Base-by-base conservation (phyloP, 2,113 vertebrate species). In the Guaruba guarouba region DNA sequence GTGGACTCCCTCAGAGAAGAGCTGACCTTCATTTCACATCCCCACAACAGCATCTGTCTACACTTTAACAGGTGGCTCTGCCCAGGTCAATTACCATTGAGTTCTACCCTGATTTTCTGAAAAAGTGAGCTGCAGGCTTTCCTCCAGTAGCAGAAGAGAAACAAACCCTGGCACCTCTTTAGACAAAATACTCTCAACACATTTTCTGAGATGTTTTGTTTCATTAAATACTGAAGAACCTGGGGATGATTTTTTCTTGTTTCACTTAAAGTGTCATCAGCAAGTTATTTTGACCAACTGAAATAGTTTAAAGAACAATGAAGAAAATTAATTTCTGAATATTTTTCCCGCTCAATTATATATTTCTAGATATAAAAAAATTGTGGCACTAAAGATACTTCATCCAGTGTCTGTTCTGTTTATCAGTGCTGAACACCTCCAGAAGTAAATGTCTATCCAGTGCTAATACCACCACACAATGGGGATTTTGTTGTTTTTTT, bases 211-310 rank as follows among this genome's bases (percentile, higher is more conserved):
- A 17, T 10, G 3, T 33, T 62, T n/a, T 29, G 7, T 63, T 46
- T 68, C 23, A 10, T 22, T 54, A 10, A 59, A 52, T 15, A 28
- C 33, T n/a, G 28, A 59, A 28, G 17, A 76, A 52, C 11, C 63
- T 48, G 18, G 11, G 13, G 6, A 24, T 39, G 13, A 46, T 18
- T 46, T 27, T 35, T 4, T 37, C 7, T 23, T 66, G 6, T 17
- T 12, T 46, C 27, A 20, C 8, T 10, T 3, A 25, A 73, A 51
- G 1, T 0, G 0, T 3, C 17, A n/a, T 55, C 44, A 48, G 12
- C 73, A 76, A 35, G 5, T 71, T 63, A 9, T 17, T 69, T 20
- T 14, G 54, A 14, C 11, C 12, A 14, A 43, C 27, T 62, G 9
- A 57, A 39, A 29, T 2, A 51, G 4, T 12, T 29, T 27, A 25